Percentiles rank a stretch among this genome's conserved stretches.
phyloP scores from a whole-genome alignment of 2,888 invertebrate species.

The Drosophila nr. perissopoda region DNA sequence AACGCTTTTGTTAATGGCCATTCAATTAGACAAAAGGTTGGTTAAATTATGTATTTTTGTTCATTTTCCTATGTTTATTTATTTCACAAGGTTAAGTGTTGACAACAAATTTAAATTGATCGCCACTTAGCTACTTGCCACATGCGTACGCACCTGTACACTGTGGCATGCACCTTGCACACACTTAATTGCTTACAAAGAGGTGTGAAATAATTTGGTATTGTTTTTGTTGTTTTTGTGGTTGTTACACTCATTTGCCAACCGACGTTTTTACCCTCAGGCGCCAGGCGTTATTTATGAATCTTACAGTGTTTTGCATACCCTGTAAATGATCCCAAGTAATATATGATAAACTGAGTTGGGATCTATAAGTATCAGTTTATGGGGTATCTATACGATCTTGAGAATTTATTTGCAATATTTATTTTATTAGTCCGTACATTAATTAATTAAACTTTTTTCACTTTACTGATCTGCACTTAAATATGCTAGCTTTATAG shows the following conservation, averaged over 20 bases:
- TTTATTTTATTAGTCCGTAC: no score
- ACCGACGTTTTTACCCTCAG: slow-evolving; percentile 6
- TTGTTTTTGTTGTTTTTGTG: slow-evolving; percentile 5
- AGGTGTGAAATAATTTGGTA: slow-evolving; percentile 58
- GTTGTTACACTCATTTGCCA: slow-evolving; percentile 28
- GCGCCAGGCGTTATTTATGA: slow-evolving; percentile 39
- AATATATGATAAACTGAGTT: neutral
- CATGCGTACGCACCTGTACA: slow-evolving; percentile 18
- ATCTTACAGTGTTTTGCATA: slow-evolving; percentile 16
- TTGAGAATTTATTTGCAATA: no score
- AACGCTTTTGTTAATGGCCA: slow-evolving; percentile 13
- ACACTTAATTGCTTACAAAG: slow-evolving; percentile 22
- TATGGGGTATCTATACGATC: no score
- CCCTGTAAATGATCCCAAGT: slow-evolving; percentile 13
- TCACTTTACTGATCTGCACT: no score
- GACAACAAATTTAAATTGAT: slow-evolving; percentile 4
- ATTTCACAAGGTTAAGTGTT: neutral
- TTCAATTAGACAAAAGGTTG: slow-evolving; percentile 11
- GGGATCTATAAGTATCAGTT: neutral
- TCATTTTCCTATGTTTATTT: neutral
- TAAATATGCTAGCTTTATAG: no score
- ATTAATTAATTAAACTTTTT: no score
- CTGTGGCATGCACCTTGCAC: slow-evolving; percentile 44
- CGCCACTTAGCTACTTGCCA: neutral
- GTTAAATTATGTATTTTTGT: slow-evolving; percentile 9